These are phyloP conservation scores for Clinocottus analis DNA, from an alignment of 2,113 vertebrate genomes.

Conservation along the genomic window DNA sequence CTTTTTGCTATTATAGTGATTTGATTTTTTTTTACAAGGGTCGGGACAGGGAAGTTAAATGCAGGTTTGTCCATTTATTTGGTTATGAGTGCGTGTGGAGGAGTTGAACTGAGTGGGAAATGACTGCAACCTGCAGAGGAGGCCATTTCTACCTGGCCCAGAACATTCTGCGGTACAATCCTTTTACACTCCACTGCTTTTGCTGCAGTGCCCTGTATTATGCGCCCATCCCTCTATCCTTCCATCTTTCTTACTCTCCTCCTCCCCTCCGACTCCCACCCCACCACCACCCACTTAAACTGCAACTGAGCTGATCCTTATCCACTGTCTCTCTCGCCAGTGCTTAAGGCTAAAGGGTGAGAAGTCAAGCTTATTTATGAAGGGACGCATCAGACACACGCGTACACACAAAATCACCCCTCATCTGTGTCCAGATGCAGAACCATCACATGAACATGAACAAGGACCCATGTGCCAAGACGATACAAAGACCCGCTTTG, in stretches of 20 bases:
- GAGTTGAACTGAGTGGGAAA: conserved; percentile 49
- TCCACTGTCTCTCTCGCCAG: conserved; percentile 57
- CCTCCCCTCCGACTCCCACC: not conserved
- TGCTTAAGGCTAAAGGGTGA: conserved; percentile 34
- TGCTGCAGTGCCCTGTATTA: conserved; percentile 78
- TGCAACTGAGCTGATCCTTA: conserved; percentile 74
- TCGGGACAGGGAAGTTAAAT: not conserved
- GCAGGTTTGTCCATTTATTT: not conserved
- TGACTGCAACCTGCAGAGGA: conserved; percentile 60
- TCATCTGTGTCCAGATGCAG: conserved; percentile 9
- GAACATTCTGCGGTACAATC: conserved; percentile 67
- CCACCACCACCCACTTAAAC: conserved; percentile 46
- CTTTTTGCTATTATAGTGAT: not conserved
- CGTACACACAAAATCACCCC: not conserved
- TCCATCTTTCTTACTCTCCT: conserved; percentile 60
- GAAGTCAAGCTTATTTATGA: conserved; percentile 49
- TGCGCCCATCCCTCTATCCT: conserved; percentile 69
- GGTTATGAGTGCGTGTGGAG: conserved; percentile 26
- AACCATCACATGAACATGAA: conserved; percentile 21
- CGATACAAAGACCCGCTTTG: conserved; percentile 11
- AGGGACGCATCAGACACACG: not conserved
- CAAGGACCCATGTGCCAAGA: not conserved
- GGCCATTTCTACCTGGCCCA: conserved; percentile 65
- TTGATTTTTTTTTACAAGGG: conserved; percentile 14
- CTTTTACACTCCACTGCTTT: conserved; percentile 75